Base-by-base conservation (phyloP, 2,113 vertebrate genomes). In the Gambusia affinis region DNA sequence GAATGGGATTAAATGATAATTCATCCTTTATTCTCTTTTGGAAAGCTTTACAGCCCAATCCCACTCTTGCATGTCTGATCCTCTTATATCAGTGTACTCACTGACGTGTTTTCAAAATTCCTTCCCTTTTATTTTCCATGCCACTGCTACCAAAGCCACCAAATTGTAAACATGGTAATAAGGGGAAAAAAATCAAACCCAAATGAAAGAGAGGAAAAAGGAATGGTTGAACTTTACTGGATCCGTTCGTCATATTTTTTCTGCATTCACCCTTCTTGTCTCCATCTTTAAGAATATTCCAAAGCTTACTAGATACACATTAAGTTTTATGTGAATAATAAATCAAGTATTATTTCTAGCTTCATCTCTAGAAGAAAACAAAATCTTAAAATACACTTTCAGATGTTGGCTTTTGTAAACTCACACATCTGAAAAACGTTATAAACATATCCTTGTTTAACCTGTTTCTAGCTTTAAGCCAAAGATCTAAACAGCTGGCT, bases 61-160 rank as follows among this genome's bases (percentile, higher is more conserved):
- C 87, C 92, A 91, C 86, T 91, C 85, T 86, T 89, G 91, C 92
- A 92, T 94, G 90, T 91, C 92, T 88, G 85, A 95, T 93, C 91
- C 93, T 91, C 92, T 93, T 94, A 92, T 83, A 75, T 82, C 84
- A 83, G 79, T 7, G 7, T 74, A 81, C 78, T 84, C 80, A 70
- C 87, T 85, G 83, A 86, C 86, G 77, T 89, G 82, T 88, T 90
- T 86, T 92, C 75, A 84, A 80, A 91, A 91, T 83, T 88, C 74
- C 44, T 67, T 73, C 4, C 63, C 66, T 65, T 81, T 86, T 80
- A 81, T 89, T 91, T 86, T 81, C 76, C 29, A 30, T 72, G 75
- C 80, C 4, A 22, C 64, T 27, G 60, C 72, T 78, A 70, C 57
- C 73, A 65, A 78, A 84, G 84, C 82, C 87, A 81, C 71, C 77